Conservation (phyloP, 2,113 vertebrate species). For the Parus major region DNA sequence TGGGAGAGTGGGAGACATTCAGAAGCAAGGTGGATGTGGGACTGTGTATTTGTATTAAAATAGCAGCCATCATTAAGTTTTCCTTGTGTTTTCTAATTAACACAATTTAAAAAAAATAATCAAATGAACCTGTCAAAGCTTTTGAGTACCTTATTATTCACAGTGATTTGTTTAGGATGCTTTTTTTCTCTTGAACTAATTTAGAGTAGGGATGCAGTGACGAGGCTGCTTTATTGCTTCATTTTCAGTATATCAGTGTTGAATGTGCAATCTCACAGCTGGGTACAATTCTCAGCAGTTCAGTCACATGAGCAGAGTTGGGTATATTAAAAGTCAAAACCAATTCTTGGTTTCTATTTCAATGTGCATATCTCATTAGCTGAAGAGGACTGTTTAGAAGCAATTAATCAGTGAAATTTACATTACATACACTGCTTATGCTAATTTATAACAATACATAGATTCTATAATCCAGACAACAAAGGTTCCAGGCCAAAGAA, state of each 20-base stretch:
- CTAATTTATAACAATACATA: not conserved
- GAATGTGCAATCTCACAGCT: not conserved
- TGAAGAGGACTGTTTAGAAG: not conserved
- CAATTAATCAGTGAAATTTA: not conserved
- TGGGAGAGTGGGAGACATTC: not conserved
- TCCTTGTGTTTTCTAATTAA: conserved; percentile 29
- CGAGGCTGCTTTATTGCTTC: not conserved
- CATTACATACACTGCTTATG: not conserved
- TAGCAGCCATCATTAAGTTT: not conserved
- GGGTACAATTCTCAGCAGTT: not conserved
- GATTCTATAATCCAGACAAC: not conserved
- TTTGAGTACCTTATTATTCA: conserved; percentile 12
- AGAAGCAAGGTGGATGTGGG: not conserved
- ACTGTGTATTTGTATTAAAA: conserved; percentile 1
- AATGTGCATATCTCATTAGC: not conserved
- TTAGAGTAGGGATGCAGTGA: not conserved
- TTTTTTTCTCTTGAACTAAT: not conserved
- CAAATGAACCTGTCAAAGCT: not conserved
- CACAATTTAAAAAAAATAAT: not conserved
- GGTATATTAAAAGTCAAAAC: not conserved
- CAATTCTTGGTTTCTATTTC: not conserved
- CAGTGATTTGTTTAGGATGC: not conserved
- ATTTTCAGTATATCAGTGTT: not conserved
- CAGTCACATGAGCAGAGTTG: not conserved
- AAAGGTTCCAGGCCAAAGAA: not conserved